These are phyloP conservation scores for Scaptomyza graminum DNA, from an alignment of 1,140 invertebrate genomes.

Conservation along the genomic window DNA sequence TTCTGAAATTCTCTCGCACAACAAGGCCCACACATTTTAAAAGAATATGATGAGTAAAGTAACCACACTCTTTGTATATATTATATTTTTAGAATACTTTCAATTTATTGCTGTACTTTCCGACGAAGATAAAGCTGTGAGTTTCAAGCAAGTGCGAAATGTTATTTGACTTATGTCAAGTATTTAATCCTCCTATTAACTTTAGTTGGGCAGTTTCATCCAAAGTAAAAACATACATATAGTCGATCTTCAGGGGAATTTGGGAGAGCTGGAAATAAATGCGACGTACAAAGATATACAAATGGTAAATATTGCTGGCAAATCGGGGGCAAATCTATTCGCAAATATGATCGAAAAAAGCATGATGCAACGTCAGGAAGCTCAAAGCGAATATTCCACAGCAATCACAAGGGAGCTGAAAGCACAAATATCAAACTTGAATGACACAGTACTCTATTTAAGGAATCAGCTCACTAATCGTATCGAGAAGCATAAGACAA, in stretches of 20 bases:
- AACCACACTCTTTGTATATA: slow-evolving; percentile 8
- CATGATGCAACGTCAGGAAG: neutral
- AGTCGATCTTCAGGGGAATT: slow-evolving; percentile 18
- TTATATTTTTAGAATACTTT: slow-evolving; percentile 1
- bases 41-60: slow-evolving; percentile 2
- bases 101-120: neutral
- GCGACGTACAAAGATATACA: slow-evolving; percentile 39
- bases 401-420: slow-evolving; percentile 2
- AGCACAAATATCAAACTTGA: slow-evolving; percentile 9
- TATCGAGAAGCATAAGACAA: neutral
- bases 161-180: neutral
- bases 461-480: neutral
- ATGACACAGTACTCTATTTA: slow-evolving; percentile 1
- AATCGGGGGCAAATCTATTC: neutral
- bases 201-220: slow-evolving; percentile 6
- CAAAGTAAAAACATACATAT: slow-evolving; percentile 24
- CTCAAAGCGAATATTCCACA: neutral
- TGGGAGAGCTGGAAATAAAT: slow-evolving; percentile 17
- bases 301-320: slow-evolving; percentile 4
- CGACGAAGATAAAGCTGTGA: slow-evolving; percentile 12
- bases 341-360: neutral
- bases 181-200: neutral
- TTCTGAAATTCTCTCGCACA: slow-evolving; percentile 12
- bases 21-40: neutral
- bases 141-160: neutral